A percentile compares a stretch with the other conserved stretches of the same genome.
phyloP scores from a whole-genome alignment of 2,797 vertebrate species.

The Gambusia yucatana region DNA sequence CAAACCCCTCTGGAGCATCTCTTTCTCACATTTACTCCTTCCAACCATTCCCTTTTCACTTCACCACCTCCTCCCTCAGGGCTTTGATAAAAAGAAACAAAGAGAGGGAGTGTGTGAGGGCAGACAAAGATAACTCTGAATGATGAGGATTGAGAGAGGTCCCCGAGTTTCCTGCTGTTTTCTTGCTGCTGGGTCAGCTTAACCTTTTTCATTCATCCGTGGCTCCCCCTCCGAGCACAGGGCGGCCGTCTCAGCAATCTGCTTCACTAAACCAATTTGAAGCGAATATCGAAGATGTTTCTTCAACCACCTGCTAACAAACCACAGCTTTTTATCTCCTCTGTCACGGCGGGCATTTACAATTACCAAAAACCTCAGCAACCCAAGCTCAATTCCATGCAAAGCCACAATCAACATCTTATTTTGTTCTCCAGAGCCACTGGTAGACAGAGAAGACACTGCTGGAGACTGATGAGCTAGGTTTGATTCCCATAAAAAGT shows the following conservation, averaged over 20 bases:
- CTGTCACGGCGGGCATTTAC: constrained; percentile 36
- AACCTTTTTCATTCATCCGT: constrained; percentile 35
- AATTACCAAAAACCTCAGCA: constrained; percentile 44
- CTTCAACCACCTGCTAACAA: constrained; percentile 34
- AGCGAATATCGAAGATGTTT: constrained; percentile 40
- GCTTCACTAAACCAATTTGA: constrained; percentile 42
- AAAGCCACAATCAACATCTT: constrained; percentile 5
- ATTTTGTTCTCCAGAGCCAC: not conserved
- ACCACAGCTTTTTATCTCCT: constrained; percentile 28
- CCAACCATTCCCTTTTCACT: constrained; percentile 19
- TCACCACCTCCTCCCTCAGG: constrained; percentile 29
- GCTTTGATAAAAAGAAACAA: constrained; percentile 34
- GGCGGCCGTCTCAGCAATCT: constrained; percentile 3
- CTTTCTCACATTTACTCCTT: constrained; percentile 29
- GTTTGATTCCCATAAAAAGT: not conserved
- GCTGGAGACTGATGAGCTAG: constrained; percentile 5
- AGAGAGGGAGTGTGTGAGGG: constrained; percentile 20
- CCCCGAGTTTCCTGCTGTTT: constrained; percentile 50
- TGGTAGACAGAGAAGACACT: not conserved
- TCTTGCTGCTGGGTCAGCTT: constrained; percentile 35
- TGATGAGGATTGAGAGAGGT: constrained; percentile 45
- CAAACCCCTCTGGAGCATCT: constrained; percentile 22
- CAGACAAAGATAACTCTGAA: constrained; percentile 36
- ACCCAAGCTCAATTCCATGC: constrained; percentile 35
- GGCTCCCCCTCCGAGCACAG: constrained; percentile 15